These are phyloP conservation scores for Dynastes tityus DNA, from an alignment of 2,888 invertebrate genomes.

Conservation along the genomic window DNA sequence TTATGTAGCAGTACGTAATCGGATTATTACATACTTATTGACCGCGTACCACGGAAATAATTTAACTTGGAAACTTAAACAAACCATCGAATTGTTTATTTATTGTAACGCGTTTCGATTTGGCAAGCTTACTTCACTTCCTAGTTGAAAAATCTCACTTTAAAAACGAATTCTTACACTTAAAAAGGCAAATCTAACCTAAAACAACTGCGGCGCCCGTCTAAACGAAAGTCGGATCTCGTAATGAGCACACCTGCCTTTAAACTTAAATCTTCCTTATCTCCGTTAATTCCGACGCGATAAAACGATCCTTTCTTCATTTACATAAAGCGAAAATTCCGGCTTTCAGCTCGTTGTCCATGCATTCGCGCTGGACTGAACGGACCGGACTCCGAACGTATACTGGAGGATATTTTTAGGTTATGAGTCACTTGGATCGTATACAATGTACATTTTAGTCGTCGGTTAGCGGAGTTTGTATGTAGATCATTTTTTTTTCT, in stretches of 20 bases:
- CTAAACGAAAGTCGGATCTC: background rate
- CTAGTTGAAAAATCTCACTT: background rate
- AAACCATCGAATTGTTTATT: background rate
- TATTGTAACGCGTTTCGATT: background rate
- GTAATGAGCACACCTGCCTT: background rate
- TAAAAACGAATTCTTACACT: background rate
- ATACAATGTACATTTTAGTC: background rate
- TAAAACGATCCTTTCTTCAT: background rate
- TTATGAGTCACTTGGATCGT: constrained; percentile 36
- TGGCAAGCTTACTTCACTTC: background rate
- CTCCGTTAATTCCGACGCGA: constrained; percentile 2
- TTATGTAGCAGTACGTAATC: background rate
- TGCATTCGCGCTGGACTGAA: background rate
- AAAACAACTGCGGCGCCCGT: background rate
- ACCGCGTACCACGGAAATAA: background rate
- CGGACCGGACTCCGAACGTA: background rate
- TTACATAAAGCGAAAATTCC: constrained; percentile 29
- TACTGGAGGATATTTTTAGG: constrained; percentile 42
- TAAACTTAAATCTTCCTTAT: background rate
- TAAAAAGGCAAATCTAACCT: too few species aligned
- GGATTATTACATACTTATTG: background rate
- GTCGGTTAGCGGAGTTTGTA: background rate
- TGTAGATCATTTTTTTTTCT: constrained; percentile 15
- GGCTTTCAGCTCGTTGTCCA: background rate
- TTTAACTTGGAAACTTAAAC: background rate